A percentile compares a stretch with the other conserved stretches of the same genome.
These are phyloP conservation scores for Campylomormyrus numenius DNA, from an alignment of 2,113 vertebrate species.

Conservation along the genomic window DNA sequence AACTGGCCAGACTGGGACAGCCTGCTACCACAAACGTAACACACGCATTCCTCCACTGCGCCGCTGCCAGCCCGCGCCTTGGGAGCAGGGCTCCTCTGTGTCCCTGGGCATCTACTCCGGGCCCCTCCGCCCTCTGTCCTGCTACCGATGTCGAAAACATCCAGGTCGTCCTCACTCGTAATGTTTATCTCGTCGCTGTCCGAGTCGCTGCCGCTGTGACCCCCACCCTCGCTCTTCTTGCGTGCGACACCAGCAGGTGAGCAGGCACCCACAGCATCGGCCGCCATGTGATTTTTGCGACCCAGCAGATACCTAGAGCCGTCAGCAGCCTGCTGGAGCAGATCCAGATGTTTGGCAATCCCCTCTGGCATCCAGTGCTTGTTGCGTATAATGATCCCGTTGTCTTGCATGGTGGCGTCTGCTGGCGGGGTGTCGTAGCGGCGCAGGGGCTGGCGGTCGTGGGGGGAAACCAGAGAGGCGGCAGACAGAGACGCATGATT, in stretches of 20 bases:
- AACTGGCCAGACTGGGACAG: constrained; percentile 57
- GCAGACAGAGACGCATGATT: constrained; percentile 44
- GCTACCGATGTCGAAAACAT: constrained; percentile 18
- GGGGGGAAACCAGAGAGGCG: constrained; percentile 40
- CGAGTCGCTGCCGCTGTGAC: neutral
- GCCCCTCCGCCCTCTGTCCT: neutral
- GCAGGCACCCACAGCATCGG: constrained; percentile 28
- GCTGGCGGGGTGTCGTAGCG: constrained; percentile 40
- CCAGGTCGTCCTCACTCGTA: constrained; percentile 68
- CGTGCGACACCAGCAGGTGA: constrained; percentile 30
- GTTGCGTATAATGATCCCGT: constrained; percentile 59
- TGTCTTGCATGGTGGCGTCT: constrained; percentile 58
- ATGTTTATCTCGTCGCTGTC: constrained; percentile 78
- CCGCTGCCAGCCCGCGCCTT: neutral
- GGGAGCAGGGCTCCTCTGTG: neutral
- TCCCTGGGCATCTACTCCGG: constrained; percentile 27
- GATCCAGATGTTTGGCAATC: constrained; percentile 48
- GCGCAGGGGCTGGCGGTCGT: constrained; percentile 50
- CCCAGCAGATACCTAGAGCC: constrained; percentile 44
- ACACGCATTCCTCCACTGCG: constrained; percentile 47
- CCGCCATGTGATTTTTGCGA: constrained; percentile 29
- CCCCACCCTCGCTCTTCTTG: constrained; percentile 23
- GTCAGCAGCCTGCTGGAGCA: constrained; percentile 44
- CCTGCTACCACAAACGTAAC: constrained; percentile 77
- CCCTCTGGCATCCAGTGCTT: constrained; percentile 56